Base-by-base conservation (phyloP, 2,113 vertebrate species). In the Hassar affinis region DNA sequence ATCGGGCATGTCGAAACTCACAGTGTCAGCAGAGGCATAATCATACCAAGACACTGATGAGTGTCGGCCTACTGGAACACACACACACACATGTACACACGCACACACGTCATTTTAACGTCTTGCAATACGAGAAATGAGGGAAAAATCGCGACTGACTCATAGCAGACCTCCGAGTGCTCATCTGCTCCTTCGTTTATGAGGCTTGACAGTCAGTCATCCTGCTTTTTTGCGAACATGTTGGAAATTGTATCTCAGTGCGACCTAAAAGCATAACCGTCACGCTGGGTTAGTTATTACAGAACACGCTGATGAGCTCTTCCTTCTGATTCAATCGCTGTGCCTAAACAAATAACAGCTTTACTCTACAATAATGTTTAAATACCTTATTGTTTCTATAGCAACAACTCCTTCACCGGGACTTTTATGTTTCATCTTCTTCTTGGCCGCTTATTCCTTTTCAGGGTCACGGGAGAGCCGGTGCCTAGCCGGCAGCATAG, bases 31-130 rank as follows among this genome's bases (percentile, higher is more conserved):
- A 84, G 45, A 76, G n/a, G 45, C 59, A 33, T 27, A 14, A 83
- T 69, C 62, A 51, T 59, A 77, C 62, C 0, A 71, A 27, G 49
- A 72, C 33, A 66, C 57, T 80, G 59, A 79, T 51, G 30, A 59
- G 56, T 38, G 79, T 74, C 71, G 66, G 83, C 27, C 71, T 83
- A 86, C 86, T 74, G 79, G 82, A 82, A 86, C 61, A 56, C 22
- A 80, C 79, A 62, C 15, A 35, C 51, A 38, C 45, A 62, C 30
- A 59, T 49, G 84, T 51, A 33, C n/a, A 69, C 74, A 61, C 18
- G 27, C 47, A 33, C 25, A 57, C 54, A 86, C 47, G 20, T 78
- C 45, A 54, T 1, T 57, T 33, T n/a, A 75, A 83, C 66, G 52
- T 5, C 54, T 59, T 61, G 38, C 68, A 59, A 62, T 52, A 68